Evolutionary conservation across 2,113 vertebrate genomes (phyloP), one percentile per base, ranked within the genome.

Genomic region (Scomber scombrus): DNA sequence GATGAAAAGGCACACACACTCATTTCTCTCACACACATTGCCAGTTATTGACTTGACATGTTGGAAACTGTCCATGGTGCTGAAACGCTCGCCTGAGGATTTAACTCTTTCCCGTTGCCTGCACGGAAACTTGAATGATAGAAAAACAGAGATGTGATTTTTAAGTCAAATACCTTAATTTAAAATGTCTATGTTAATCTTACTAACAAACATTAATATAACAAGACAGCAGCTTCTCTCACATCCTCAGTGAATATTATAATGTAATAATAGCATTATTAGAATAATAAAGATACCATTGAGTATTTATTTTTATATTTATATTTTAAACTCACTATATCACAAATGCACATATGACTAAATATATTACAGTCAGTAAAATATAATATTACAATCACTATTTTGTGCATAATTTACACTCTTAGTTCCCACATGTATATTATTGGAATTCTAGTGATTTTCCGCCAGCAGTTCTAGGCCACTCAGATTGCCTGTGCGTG

Each of bases 11-110:
- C 12, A 21, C 52, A 46, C 54, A 47, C 69, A 23, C 40, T 29
- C 45, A 15, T 54, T 66, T 68, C 74, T 61, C 74, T 68, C 80
- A 43, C 52, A 29, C 57, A 13, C 26, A 7, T 9, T 64, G 76
- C 80, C 81, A 85, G 55, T 87, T 82, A 87, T 87, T 85, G 82
- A 88, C 67, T 21, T 62, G 62, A 73, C 73, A 49, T 52, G 83
- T 73, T 88, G 80, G 87, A 81, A 83, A 77, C 86, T 85, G 79
- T 92, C 90, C 88, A 72, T 85, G 89, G 88, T 86, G 82, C 89
- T 88, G 91, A 89, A 90, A 85, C 7, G 64, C 52, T 77, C 52
- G 56, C 68, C 73, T 9, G 52, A 71, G 81, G 75, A 68, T 70
- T 64, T 55, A 62, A 83, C 70, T 62, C 55, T 58, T 83, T 57